Conservation (phyloP, 2,888 invertebrate genomes). For the Drosophila kambysellisi region DNA sequence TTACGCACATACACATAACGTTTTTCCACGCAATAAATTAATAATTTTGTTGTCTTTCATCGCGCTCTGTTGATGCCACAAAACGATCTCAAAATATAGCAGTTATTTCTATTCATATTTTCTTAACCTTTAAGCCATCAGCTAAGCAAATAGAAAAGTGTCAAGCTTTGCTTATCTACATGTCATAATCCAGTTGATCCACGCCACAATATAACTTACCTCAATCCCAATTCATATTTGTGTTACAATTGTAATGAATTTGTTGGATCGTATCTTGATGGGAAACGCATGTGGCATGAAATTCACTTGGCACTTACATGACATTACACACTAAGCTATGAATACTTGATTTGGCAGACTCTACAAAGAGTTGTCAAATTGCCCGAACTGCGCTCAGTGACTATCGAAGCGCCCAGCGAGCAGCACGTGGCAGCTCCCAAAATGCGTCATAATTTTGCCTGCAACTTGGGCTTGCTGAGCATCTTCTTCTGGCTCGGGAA, state of each 20-base stretch:
- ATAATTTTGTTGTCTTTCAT: constrained; percentile 25
- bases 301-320: constrained; percentile 38
- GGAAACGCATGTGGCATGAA: constrained; percentile 60
- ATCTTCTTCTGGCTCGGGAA: constrained; percentile 39
- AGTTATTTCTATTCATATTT: constrained; percentile 1
- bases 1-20: constrained; percentile 38
- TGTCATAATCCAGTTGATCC: constrained; percentile 20
- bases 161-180: constrained; percentile 13
- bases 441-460: constrained; percentile 41
- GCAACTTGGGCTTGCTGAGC: constrained; percentile 35
- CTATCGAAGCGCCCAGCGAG: constrained; percentile 27
- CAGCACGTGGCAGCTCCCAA: constrained; percentile 29
- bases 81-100: constrained; percentile 12
- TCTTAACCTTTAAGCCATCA: constrained; percentile 18
- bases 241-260: constrained; percentile 48
- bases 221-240: constrained; percentile 17
- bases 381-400: constrained; percentile 43
- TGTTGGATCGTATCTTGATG: constrained; percentile 57
- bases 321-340: background rate
- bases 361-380: constrained; percentile 40
- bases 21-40: constrained; percentile 64
- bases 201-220: background rate
- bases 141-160: background rate
- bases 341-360: background rate
- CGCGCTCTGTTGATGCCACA: constrained; percentile 43